These are phyloP conservation scores for Delia radicum DNA, from an alignment of 1,140 invertebrate genomes.

Conservation along the genomic window DNA sequence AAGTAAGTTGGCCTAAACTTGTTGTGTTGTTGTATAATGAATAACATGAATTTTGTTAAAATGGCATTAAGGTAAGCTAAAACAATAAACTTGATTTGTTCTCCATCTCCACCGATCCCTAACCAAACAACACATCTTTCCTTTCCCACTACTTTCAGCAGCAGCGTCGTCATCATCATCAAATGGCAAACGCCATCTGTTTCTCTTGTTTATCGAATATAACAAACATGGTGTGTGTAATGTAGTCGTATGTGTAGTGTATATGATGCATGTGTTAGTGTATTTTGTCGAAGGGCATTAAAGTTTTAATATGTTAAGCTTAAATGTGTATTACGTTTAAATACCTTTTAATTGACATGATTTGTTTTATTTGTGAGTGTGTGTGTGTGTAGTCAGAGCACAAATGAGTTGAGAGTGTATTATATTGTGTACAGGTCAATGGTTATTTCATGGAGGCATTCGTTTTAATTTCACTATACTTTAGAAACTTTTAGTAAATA, in stretches of 20 bases:
- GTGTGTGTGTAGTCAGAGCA: not conserved
- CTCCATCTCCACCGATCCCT: not conserved
- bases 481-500: constrained; percentile 13
- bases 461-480: constrained; percentile 14
- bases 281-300: constrained; percentile 18
- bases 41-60: constrained; percentile 16
- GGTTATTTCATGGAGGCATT: not conserved
- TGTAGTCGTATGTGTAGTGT: not conserved
- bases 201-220: not conserved
- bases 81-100: constrained; percentile 23
- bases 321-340: constrained; percentile 48
- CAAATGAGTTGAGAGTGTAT: too few species aligned
- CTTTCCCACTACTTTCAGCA: not conserved
- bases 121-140: not conserved
- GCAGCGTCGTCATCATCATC: not conserved
- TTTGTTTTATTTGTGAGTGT: constrained; percentile 7
- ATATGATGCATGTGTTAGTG: not conserved
- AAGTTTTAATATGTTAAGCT: constrained; percentile 20
- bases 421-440: not conserved
- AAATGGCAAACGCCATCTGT: not conserved
- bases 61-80: constrained; percentile 21
- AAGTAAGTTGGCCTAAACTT: not conserved
- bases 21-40: not conserved
- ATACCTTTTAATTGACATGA: constrained; percentile 53
- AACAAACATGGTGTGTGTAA: not conserved